Conservation (phyloP, 2,888 invertebrate genomes). For the Aphodius granarius region DNA sequence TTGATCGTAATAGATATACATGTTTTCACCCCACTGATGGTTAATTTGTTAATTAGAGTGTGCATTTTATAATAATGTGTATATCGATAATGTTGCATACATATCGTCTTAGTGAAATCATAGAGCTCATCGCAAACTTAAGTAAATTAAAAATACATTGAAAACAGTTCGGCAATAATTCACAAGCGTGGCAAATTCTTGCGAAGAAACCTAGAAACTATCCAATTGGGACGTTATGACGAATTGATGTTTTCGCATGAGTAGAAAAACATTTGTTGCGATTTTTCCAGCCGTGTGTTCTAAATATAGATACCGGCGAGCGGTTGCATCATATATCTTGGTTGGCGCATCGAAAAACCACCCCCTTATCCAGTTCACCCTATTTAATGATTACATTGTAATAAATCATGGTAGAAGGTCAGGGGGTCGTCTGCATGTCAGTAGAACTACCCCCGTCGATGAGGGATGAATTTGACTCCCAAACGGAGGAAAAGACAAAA, state of each 20-base stretch:
- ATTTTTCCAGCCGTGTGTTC: not conserved
- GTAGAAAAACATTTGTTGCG: not conserved
- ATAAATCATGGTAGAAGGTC: conserved; percentile 21
- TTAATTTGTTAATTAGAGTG: too few species aligned
- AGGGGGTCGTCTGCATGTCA: not conserved
- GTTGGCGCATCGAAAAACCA: not conserved
- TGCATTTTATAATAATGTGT: too few species aligned
- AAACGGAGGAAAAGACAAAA: not conserved
- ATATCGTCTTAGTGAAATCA: too few species aligned
- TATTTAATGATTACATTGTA: conserved; percentile 16
- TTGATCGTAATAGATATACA: too few species aligned
- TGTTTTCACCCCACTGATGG: too few species aligned
- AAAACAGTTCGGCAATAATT: not conserved
- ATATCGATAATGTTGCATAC: too few species aligned
- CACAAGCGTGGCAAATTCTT: not conserved
- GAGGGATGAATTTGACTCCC: not conserved
- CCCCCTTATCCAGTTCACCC: conserved; percentile 2
- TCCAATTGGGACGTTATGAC: not conserved
- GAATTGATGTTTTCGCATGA: not conserved
- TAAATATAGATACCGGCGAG: not conserved
- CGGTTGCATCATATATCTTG: conserved; percentile 7
- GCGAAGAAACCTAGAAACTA: not conserved
- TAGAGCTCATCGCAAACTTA: too few species aligned
- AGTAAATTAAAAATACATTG: not conserved
- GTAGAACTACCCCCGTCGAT: not conserved